These are phyloP conservation scores for Gambusia holbrooki DNA, from an alignment of 2,113 vertebrate genomes.

Conservation along the genomic window DNA sequence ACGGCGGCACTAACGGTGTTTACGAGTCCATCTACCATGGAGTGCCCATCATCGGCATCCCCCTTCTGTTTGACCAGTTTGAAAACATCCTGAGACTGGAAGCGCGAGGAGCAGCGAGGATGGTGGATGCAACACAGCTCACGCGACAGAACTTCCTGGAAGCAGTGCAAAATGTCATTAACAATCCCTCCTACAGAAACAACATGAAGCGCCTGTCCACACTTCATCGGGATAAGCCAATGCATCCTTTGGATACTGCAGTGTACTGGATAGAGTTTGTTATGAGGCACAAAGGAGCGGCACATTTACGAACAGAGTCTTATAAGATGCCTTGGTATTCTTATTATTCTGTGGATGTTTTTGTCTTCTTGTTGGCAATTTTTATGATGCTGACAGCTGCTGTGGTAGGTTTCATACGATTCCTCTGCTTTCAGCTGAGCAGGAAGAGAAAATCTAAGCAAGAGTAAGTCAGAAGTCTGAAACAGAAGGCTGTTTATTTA, in stretches of 20 bases:
- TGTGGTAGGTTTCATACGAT: constrained; percentile 40
- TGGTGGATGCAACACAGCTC: constrained; percentile 58
- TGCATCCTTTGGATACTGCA: constrained; percentile 70
- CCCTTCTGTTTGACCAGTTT: constrained; percentile 78
- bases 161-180: constrained; percentile 67
- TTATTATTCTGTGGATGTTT: constrained; percentile 75
- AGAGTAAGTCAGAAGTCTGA: constrained; percentile 45
- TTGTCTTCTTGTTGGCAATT: constrained; percentile 39
- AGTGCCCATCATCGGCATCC: constrained; percentile 71
- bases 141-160: constrained; percentile 64
- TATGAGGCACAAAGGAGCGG: constrained; percentile 77
- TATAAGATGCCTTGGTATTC: constrained; percentile 77
- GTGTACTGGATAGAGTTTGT: constrained; percentile 81
- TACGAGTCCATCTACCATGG: constrained; percentile 81
- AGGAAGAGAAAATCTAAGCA: constrained; percentile 70
- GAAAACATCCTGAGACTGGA: constrained; percentile 75
- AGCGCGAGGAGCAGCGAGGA: constrained; percentile 69
- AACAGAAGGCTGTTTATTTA: neutral
- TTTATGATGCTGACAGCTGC: constrained; percentile 33
- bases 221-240: constrained; percentile 72
- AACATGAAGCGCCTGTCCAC: constrained; percentile 75
- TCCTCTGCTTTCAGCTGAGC: constrained; percentile 65
- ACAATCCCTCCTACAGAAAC: constrained; percentile 69
- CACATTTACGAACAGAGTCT: constrained; percentile 76
- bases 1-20: constrained; percentile 77